These are phyloP conservation scores for Melanotus villosus DNA, from an alignment of 2,888 invertebrate genomes.

Conservation along the genomic window DNA sequence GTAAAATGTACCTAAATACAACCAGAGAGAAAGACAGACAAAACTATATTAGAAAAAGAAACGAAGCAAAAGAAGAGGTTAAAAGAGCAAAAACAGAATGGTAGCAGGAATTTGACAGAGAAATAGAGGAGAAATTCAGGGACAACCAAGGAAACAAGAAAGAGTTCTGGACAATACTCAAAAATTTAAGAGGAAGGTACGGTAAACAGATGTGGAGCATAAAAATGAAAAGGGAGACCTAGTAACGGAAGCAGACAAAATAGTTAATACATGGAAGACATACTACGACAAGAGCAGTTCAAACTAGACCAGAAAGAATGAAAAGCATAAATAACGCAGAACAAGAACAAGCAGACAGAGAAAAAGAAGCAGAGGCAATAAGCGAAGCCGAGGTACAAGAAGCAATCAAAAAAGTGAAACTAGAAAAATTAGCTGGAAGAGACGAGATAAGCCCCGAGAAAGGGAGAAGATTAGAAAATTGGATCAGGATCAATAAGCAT, in stretches of 20 bases:
- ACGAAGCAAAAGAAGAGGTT: no score
- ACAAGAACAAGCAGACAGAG: not conserved
- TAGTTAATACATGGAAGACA: not conserved
- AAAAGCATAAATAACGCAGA: not conserved
- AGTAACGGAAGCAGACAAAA: not conserved
- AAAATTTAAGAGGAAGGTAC: not conserved
- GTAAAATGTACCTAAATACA: not conserved
- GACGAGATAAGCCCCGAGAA: no score
- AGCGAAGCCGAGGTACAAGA: no score
- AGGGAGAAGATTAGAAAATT: no score
- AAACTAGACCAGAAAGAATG: constrained; percentile 1
- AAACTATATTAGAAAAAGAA: constrained; percentile 7
- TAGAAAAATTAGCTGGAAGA: not conserved
- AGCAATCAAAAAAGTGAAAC: constrained; percentile 2
- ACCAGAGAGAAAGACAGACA: not conserved
- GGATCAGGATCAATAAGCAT: no score
- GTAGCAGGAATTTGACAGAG: not conserved
- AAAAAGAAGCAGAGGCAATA: no score
- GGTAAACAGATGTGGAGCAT: no score
- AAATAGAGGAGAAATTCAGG: constrained; percentile 8
- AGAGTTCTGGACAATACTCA: not conserved
- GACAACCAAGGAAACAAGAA: constrained; percentile 5
- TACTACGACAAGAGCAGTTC: not conserved
- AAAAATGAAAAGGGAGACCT: no score
- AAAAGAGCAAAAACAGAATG: constrained; percentile 1